Base-by-base conservation (phyloP, 1,140 invertebrate species). In the Brachionus rotundiformis region DNA sequence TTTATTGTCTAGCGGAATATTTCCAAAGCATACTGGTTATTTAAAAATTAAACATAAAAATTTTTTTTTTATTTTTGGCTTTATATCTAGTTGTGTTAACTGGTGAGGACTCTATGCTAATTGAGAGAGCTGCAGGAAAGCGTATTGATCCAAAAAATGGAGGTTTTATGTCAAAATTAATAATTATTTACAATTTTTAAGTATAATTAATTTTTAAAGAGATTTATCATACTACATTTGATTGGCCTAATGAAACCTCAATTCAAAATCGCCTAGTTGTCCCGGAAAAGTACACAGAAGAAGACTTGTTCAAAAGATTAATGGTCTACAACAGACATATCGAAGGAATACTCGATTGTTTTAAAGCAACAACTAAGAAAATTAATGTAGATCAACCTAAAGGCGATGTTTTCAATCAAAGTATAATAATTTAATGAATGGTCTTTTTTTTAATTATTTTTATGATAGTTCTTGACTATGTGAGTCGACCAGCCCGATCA, bases 351-450 rank as follows among this genome's bases (percentile, higher is more conserved):
- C 68, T 82, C 5, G 80, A 83, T 10, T 86, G 85, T 61, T 88
- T 85, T 63, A 71, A 82, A 13, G 83, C 85, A 49, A 84, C 84
- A 27, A 63, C 83, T 7, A 87, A 86, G 79, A 83, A 54, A 13
- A 84, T 89, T 31, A 88, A 89, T 85, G 88, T 87, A 81, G 87
- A 89, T 84, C 87, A 88, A 73, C 88, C 88, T 4, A 86, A 87
- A 83, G 86, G 85, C 7, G 88, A 89, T 84, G 86, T 89, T 19
- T 87, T 87, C 82, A 84, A 86, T 73, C 86, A 88, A 86, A 86
- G 87, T 88, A 68, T 41, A 44, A 23, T 31, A 16, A 25, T 39
- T 65, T 27, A 23, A 11, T 7, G 44, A n/a, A 13, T 3, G 3
- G 27, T 23, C 7, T 27, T 19, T 25, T 59, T 63, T 6, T 39